Percentiles rank a stretch among this genome's conserved stretches.
Evolutionary conservation across 2,113 vertebrate genomes (phyloP).

Genomic region (Progne subis): DNA sequence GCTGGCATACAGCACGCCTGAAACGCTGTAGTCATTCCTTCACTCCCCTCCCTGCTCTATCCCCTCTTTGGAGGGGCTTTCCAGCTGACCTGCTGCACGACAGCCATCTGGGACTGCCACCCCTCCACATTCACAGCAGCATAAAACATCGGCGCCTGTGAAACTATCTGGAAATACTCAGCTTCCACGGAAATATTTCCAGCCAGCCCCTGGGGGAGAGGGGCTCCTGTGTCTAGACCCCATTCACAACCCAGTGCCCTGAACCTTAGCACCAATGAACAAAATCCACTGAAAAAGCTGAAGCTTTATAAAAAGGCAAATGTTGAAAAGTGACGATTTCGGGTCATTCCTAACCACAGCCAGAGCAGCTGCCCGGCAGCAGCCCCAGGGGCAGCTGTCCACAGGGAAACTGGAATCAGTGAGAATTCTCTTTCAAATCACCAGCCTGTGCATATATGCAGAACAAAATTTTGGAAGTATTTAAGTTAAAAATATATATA

Average conservation of each 20-base stretch:
- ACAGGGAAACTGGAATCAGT: background rate
- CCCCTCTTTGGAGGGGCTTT: slow-evolving; percentile 43
- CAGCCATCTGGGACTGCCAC: slow-evolving; percentile 48
- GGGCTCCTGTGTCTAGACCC: background rate
- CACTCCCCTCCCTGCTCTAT: background rate
- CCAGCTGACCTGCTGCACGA: slow-evolving; percentile 57
- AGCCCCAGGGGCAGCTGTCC: background rate
- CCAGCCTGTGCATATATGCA: background rate
- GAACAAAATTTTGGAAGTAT: background rate
- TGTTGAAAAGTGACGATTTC: background rate
- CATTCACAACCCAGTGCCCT: background rate
- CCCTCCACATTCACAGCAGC: background rate
- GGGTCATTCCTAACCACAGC: background rate
- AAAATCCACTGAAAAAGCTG: background rate
- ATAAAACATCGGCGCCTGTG: background rate
- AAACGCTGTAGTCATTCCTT: background rate
- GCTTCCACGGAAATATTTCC: background rate
- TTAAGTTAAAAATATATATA: too few species aligned
- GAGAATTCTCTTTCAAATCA: background rate
- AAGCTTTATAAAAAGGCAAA: background rate
- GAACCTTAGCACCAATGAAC: background rate
- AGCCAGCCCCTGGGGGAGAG: background rate
- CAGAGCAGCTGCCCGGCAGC: background rate
- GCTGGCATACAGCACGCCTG: background rate
- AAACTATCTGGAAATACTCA: slow-evolving; percentile 4